Percentiles rank a stretch among this genome's conserved stretches.
phyloP scores from a whole-genome alignment of 2,113 vertebrate species.

The Mirounga angustirostris region DNA sequence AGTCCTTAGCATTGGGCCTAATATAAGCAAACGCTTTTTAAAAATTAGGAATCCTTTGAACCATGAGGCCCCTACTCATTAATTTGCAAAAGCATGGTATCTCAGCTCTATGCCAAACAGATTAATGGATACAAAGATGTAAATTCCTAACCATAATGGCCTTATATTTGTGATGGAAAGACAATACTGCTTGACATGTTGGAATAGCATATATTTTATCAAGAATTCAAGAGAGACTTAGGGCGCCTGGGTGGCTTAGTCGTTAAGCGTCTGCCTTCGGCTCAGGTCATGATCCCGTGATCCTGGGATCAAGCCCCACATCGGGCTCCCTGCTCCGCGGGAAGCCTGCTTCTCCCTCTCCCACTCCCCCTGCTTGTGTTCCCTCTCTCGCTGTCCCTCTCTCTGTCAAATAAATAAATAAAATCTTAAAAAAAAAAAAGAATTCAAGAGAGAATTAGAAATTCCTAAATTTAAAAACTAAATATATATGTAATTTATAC shows the following conservation, averaged over 20 bases:
- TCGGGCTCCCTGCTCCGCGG: too few species aligned
- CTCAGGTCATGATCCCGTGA: too few species aligned
- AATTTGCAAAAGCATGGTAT: background rate
- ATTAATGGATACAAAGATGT: background rate
- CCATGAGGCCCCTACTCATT: background rate
- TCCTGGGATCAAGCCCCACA: too few species aligned
- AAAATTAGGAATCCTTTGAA: background rate
- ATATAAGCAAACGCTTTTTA: background rate
- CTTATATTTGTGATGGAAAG: background rate
- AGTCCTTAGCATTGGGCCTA: background rate
- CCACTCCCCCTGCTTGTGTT: too few species aligned
- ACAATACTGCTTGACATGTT: background rate
- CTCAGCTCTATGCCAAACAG: background rate
- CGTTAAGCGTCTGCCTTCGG: too few species aligned
- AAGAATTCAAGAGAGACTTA: background rate
- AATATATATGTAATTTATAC: too few species aligned
- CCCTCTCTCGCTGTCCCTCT: too few species aligned
- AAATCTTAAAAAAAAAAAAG: background rate
- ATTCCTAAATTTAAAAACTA: background rate
- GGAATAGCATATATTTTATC: background rate
- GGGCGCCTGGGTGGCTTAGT: too few species aligned
- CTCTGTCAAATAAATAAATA: too few species aligned
- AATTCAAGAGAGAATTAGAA: slow-evolving; percentile 4
- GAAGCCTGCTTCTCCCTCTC: too few species aligned
- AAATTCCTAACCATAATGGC: background rate